Base-by-base conservation (phyloP, 1,140 invertebrate species). In the Drosophila elegans region DNA sequence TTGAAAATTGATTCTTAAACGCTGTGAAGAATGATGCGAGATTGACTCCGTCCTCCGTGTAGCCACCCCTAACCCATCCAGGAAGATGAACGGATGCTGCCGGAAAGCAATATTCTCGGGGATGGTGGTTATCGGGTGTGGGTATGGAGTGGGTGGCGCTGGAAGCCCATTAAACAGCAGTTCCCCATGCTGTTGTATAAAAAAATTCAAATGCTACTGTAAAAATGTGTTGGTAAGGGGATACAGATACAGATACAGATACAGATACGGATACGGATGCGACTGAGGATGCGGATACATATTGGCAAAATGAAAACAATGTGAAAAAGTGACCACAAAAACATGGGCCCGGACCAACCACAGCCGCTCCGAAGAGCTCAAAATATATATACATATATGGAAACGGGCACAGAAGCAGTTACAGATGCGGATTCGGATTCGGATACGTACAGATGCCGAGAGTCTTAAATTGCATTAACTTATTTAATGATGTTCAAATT, bases 381-480 rank as follows among this genome's bases (percentile, higher is more conserved):
- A 34, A 64, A 49, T 21, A 49, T 62, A 64, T 62, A 13, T n/a
- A 25, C 3, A 27, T 16, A 45, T 7, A 16, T 48, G 13, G 13
- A 21, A 3, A 32, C 7, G 6, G 4, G 7, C 4, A 29, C 21
- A 7, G 36, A 36, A 10, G 38, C 12, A 48, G 29, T 16, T 21
- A 34, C 52, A 56, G 45, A 38, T 56, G 56, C 68, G 54, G 34
- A 54, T 36, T 44, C 46, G 64, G 2, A 16, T 32, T 9, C 12
- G 13, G 41, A 51, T 55, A 73, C 69, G 49, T 77, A 74, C 81
- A 85, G 81, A 84, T 84, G 81, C 74, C 77, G 81, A 80, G 74
- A 74, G 81, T 74, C 84, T 86, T 85, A 78, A 85, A 85, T 85
- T 80, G 81, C 81, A 85, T 85, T 85, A 85, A 85, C 81, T 86